Conservation (phyloP, 2,888 invertebrate genomes). For the Dione juno region DNA sequence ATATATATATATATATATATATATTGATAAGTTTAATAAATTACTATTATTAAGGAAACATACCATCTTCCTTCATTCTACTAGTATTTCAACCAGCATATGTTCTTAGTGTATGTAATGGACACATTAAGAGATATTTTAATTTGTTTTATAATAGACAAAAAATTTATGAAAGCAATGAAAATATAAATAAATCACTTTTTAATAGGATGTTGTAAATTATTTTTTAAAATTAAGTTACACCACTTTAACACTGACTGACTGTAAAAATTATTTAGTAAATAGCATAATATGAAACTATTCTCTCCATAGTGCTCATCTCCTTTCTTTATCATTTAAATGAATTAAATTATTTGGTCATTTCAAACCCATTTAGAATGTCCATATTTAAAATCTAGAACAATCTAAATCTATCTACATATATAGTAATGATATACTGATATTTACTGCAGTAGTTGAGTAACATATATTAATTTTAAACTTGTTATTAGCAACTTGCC, state of each 20-base stretch:
- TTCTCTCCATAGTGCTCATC: not conserved
- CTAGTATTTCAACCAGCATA: not conserved
- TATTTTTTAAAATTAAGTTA: no score
- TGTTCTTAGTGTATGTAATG: no score
- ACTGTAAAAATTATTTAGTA: not conserved
- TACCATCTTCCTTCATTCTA: not conserved
- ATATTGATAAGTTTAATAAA: not conserved
- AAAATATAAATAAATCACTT: no score
- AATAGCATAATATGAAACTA: not conserved
- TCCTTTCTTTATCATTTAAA: not conserved
- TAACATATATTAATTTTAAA: not conserved
- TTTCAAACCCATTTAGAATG: not conserved
- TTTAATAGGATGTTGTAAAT: no score
- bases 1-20: no score
- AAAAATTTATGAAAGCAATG: no score
- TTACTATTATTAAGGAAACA: not conserved
- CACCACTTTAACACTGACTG: not conserved
- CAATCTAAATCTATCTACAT: not conserved
- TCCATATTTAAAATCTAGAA: not conserved
- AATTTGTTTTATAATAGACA: no score
- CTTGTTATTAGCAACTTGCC: slow-evolving; percentile 15
- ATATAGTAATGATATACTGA: no score
- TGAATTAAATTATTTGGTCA: slow-evolving; percentile 1
- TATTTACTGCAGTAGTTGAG: not conserved
- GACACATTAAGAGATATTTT: no score